A percentile compares a stretch with the other conserved stretches of the same genome.
Evolutionary conservation across 2,888 invertebrate species (phyloP).

Genomic region (Diarsia dahlii): DNA sequence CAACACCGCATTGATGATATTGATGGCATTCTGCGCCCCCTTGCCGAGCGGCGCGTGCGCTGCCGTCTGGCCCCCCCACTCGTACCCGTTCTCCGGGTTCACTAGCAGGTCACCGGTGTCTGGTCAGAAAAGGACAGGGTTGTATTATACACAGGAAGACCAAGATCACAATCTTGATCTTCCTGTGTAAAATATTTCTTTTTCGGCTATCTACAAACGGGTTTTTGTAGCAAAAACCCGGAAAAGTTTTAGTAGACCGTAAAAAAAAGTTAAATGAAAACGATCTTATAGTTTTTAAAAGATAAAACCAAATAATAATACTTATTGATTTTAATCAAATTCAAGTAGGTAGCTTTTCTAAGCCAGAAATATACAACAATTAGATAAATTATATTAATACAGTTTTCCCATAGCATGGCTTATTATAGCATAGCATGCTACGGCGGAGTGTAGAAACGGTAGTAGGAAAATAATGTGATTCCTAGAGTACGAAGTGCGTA

Average conservation of each 20-base stretch:
- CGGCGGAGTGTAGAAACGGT: neutral
- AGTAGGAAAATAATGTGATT: neutral
- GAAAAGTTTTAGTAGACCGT: too few relatives aligned
- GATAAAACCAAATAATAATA: neutral
- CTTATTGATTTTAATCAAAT: neutral
- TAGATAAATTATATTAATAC: too few relatives aligned
- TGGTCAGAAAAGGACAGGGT: slow-evolving; percentile 65
- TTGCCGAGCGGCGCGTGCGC: slow-evolving; percentile 77
- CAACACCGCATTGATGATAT: slow-evolving; percentile 93
- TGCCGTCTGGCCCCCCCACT: slow-evolving; percentile 82
- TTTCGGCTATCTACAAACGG: slow-evolving; percentile 6
- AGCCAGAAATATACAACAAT: neutral
- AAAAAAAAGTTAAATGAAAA: neutral
- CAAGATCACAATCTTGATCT: slow-evolving; percentile 60
- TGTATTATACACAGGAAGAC: slow-evolving; percentile 64
- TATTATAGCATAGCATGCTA: too few relatives aligned
- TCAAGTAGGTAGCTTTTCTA: neutral
- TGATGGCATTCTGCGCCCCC: slow-evolving; percentile 91
- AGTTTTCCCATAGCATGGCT: too few relatives aligned
- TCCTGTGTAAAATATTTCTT: slow-evolving; percentile 54
- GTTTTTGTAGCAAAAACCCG: neutral
- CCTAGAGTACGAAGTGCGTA: neutral
- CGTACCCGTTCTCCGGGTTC: slow-evolving; percentile 86
- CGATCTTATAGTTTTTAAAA: neutral
- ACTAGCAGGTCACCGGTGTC: slow-evolving; percentile 87